Percentiles rank a stretch among this genome's conserved stretches.
phyloP scores from a whole-genome alignment of 2,888 invertebrate genomes.

The Calliphora vomitoria region DNA sequence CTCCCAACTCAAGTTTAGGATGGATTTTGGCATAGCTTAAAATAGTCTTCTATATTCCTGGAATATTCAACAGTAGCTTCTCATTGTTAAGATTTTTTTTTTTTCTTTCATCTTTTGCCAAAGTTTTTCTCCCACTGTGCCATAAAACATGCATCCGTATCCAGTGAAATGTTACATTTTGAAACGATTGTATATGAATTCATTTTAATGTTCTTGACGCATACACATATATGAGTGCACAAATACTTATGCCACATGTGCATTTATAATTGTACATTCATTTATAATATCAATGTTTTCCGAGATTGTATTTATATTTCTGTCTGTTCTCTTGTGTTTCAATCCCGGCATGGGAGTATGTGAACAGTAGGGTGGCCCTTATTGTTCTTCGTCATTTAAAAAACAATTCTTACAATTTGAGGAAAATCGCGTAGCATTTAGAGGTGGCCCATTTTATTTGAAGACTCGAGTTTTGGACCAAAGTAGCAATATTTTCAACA shows the following conservation, averaged over 20 bases:
- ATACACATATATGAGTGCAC: not conserved
- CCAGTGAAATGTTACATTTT: not conserved
- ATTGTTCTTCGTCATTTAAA: not conserved
- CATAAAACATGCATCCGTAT: slow-evolving; percentile 3
- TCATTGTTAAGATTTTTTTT: not conserved
- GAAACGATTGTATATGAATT: slow-evolving; percentile 27
- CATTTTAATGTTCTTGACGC: slow-evolving; percentile 28
- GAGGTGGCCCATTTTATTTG: too few species aligned
- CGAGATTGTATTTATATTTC: slow-evolving; percentile 34
- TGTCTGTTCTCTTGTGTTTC: not conserved
- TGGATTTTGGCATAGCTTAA: too few species aligned
- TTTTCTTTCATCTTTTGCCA: not conserved
- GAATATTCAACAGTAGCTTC: too few species aligned
- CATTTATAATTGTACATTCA: slow-evolving; percentile 10
- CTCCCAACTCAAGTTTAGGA: too few species aligned
- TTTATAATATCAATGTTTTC: slow-evolving; percentile 40
- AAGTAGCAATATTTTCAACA: too few species aligned
- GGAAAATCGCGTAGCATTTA: too few species aligned
- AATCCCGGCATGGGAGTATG: slow-evolving; percentile 4
- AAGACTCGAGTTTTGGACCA: too few species aligned
- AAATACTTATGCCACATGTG: not conserved
- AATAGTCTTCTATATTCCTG: too few species aligned
- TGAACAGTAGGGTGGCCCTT: not conserved
- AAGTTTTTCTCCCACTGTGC: slow-evolving; percentile 16
- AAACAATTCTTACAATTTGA: too few species aligned